Percentiles rank a stretch among this genome's conserved stretches.
These are phyloP conservation scores for Oxyteleia sp. DNA, from an alignment of 2,888 invertebrate species.

Conservation along the genomic window DNA sequence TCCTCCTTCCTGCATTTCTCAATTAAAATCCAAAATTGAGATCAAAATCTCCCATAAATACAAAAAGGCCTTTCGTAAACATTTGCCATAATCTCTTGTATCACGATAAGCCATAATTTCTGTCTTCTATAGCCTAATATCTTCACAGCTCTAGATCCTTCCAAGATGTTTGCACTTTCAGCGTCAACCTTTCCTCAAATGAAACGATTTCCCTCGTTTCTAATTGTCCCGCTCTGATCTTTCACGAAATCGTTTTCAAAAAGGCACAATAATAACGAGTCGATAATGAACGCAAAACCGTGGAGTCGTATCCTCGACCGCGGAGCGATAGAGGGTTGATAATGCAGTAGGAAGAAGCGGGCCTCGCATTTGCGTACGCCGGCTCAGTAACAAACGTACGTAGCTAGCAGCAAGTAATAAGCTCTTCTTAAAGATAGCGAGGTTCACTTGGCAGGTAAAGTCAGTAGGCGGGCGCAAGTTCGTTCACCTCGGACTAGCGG, in stretches of 20 bases:
- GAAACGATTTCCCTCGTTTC: no score
- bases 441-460: conserved; percentile 84
- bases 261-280: conserved; percentile 33
- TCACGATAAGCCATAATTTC: no score
- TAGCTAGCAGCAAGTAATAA: conserved; percentile 69
- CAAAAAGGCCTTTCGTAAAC: no score
- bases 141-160: no score
- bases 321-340: conserved; percentile 43
- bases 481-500: conserved; percentile 87
- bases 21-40: no score
- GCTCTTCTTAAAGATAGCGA: conserved; percentile 76
- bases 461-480: conserved; percentile 87
- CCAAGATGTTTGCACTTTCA: no score
- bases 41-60: no score
- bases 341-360: conserved; percentile 38
- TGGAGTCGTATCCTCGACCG: conserved; percentile 17
- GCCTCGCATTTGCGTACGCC: conserved; percentile 33
- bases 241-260: conserved; percentile 4
- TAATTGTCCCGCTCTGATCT: no score
- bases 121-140: no score
- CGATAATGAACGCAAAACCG: conserved; percentile 31
- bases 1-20: no score
- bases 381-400: conserved; percentile 51
- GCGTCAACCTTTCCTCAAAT: no score
- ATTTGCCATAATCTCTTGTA: no score